Evolutionary conservation across 2,797 vertebrate genomes (phyloP), one percentile per base, ranked within the genome.

Genomic region (Rhodeus uyekii): DNA sequence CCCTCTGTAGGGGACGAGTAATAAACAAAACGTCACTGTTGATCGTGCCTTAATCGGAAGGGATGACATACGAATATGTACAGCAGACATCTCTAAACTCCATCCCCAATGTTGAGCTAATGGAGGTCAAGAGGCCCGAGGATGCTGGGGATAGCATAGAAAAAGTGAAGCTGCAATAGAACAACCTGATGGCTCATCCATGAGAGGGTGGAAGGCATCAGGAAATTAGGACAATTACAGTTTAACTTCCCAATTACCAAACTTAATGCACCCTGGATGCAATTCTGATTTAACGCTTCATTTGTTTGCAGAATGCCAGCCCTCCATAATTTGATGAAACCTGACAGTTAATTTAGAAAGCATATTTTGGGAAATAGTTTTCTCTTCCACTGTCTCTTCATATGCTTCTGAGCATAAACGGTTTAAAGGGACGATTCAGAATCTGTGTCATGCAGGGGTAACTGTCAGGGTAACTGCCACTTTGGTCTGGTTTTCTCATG

Each of bases 301-400:
- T 94, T 94, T 93, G 89, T 83, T 89, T 84, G 83, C 80, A 86
- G 89, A 92, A 92, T 89, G 87, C 88, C 90, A 87, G 77, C 83
- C 86, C 81, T 85, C 87, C 73, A 86, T 90, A 86, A 91, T 92
- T 91, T 92, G 89, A 94, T 94, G 89, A 93, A 93, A 92, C 86
- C 87, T 93, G 92, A 92, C 92, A 94, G 92, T 90, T 93, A 91
- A 93, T 95, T 94, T 92, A 91, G 90, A 83, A 90, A 93, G 89
- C 92, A 93, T 93, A 93, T 93, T 95, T 94, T 91, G 68, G 88
- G 84, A 93, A 92, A 91, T 90, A 38, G 89, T 90, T 92, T 91
- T 91, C 88, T 78, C 55, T 60, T 36, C 61, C 67, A 88, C 34
- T 14, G 78, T 65, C 86, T 76, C 86, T 86, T 87, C 84, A 90